Evolutionary conservation across 2,888 invertebrate genomes (phyloP), one percentile per base, ranked within the genome.

Genomic region (Entomobrya proxima): DNA sequence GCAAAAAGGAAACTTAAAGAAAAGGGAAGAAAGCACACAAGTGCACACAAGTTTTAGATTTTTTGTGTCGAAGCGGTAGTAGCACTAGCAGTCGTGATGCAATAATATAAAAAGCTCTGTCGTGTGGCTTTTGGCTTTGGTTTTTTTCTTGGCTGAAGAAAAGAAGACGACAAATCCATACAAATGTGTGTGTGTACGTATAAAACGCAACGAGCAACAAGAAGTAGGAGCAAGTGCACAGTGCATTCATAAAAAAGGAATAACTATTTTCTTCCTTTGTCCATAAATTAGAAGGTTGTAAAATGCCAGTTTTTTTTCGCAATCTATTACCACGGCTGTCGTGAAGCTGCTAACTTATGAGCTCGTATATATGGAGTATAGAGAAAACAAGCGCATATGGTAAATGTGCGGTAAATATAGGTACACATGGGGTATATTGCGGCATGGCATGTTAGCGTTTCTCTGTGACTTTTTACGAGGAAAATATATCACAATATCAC

Each of bases 261-360:
- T 64, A 75, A 77, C 40, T 84, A 72, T 69, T 84, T 80, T 88
- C 86, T 87, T 86, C 88, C 86, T 88, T 87, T 88, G 88, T 87
- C 86, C 88, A 88, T 88, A 88, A 88, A 88, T 88, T 88, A 88
- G 86, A 86, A 58, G 81, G 88, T 83, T 88, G 88, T 88, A 88
- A 88, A 88, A 88, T 83, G 85, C 86, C 77, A 86, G 86, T 88
- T 88, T 88, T 88, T n/a, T 69, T 88, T 87, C 52, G 86, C 87
- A 88, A 88, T 88, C 87, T 81, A 88, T 88, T 88, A 88, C 87
- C 88, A 86, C 85, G 87, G 85, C 86, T 88, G 87, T 88, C 88
- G 82, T 87, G 84, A 85, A 85, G 77, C 84, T 85, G 84, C 58
- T 78, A 85, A 85, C 78, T 85, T 85, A 84, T 80, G 74, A 84